Evolutionary conservation across 2,797 vertebrate species (phyloP), one percentile per base, ranked within the genome.

Genomic region (Spea hammondii): DNA sequence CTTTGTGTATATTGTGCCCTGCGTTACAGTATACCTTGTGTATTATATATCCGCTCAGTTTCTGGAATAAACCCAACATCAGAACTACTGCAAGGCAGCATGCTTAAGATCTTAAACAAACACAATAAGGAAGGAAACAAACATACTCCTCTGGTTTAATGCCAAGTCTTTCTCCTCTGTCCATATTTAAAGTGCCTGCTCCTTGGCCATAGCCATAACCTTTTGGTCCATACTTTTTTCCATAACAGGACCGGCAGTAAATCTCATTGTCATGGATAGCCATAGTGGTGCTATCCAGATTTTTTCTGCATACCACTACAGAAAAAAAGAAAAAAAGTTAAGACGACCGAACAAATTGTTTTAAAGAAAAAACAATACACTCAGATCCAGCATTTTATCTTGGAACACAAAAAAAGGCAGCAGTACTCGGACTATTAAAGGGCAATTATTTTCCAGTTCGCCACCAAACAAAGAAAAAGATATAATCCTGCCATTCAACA

Each of bases 211-310:
- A 98, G 0, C 97, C 96, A 0, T 98, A 98, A 54, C 97, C 97
- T 88, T 98, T 98, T 0, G 96, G 96, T 3, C 97, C 96, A 0
- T 98, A 98, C 83, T 98, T 98, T 87, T 98, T 98, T 8, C 96
- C 96, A 0, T 98, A 98, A 90, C 97, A 98, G 0, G 96, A 98
- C 80, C 94, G 96, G 90, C 97, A 98, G 90, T 98, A 98, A 88
- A 98, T 93, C 87, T 98, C 96, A 76, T 92, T 91, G 77, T 95
- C 94, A 0, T 98, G 97, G 78, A 93, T 97, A 0, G 96, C 94
- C 89, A 98, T 88, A 0, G 95, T 98, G 79, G 95, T 98, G 88
- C 96, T 98, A 89, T 98, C 97, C 84, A 98, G 85, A 57, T 96
- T 94, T 87, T 98, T 98, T 87, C 95, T 92, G 89, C 97, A 98